Evolutionary conservation across 2,113 vertebrate species (phyloP).

Genomic region (Blennius ocellaris): DNA sequence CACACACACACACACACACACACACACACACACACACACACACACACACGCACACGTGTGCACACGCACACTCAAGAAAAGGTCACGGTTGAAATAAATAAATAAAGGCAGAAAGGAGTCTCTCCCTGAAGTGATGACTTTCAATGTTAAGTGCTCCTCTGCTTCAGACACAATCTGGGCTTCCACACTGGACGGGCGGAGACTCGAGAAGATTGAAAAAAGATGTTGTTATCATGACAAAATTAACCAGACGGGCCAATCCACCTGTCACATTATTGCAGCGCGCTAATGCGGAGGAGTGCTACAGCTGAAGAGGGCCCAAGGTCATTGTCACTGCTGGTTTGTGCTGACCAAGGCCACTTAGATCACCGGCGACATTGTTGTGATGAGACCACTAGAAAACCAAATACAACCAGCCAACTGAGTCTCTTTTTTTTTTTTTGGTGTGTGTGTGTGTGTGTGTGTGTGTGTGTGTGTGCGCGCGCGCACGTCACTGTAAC

Average conservation of each 20-base stretch:
- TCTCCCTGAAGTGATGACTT: conserved; percentile 49
- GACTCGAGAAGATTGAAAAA: conserved; percentile 21
- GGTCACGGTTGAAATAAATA: conserved; percentile 49
- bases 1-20: conserved; percentile 45
- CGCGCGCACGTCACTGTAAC: too few species aligned
- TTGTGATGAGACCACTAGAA: conserved; percentile 33
- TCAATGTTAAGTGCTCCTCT: conserved; percentile 37
- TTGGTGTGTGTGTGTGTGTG: too few species aligned
- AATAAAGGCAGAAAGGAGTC: conserved; percentile 10
- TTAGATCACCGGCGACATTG: conserved; percentile 37
- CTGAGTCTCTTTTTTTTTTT: too few species aligned
- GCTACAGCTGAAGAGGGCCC: conserved; percentile 33
- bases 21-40: conserved; percentile 42
- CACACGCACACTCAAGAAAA: conserved; percentile 45
- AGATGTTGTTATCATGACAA: conserved; percentile 24
- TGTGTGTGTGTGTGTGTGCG: too few species aligned
- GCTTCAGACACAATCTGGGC: conserved; percentile 25
- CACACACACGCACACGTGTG: conserved; percentile 36
- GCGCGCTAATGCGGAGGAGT: conserved; percentile 41
- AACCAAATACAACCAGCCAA: conserved; percentile 21
- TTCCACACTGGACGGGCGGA: conserved; percentile 22
- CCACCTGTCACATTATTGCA: conserved; percentile 42
- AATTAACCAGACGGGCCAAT: conserved; percentile 26
- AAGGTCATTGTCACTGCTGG: conserved; percentile 58
- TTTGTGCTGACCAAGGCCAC: conserved; percentile 56